Evolutionary conservation across 1,140 invertebrate species (phyloP), one percentile per base, ranked within the genome.

Genomic region (Pseudomyrmex cubaensis): DNA sequence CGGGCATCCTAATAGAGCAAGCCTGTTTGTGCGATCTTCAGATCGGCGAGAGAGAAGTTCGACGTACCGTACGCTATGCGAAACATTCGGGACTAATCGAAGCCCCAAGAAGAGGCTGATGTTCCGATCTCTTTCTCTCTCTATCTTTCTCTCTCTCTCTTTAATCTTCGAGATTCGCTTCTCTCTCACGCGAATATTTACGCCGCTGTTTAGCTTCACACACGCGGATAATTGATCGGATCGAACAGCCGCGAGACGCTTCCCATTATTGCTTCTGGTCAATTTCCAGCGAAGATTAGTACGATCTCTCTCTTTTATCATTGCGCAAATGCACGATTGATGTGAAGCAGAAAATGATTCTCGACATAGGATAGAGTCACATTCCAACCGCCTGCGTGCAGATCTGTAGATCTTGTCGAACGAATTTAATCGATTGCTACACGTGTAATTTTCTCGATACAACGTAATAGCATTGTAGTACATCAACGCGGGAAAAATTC

Each of bases 1-100:
- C 62, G 22, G 87, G 87, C 83, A 88, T 88, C 57, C 84, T 88
- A 88, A 88, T 88, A 88, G 76, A 78, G 74, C 54, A 88, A 63
- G 59, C 67, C 62, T 54, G 48, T 20, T 17, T 52, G 73, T 9
- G n/a, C 56, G 85, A 74, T 75, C 69, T 87, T 83, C 57, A 62
- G 72, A 85, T 69, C 54, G 70, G 64, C 22, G 25, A 10, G n/a
- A 76, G 74, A 56, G 44, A 76, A 25, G 87, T 88, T 88, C 86
- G 84, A 88, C 63, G 86, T 22, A 88, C 86, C 69, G 35, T 17
- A 15, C 9, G 83, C 73, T 89, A 85, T 88, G 86, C 78, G 84
- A 88, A 88, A 78, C 48, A 85, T 85, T 78, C 74, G 52, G 35
- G 44, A 70, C 73, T 54, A 56, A 83, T 88, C 74, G 59, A 83